These are phyloP conservation scores for Caenorhabditis briggsae DNA, from an alignment of 1,140 invertebrate genomes.

Conservation along the genomic window DNA sequence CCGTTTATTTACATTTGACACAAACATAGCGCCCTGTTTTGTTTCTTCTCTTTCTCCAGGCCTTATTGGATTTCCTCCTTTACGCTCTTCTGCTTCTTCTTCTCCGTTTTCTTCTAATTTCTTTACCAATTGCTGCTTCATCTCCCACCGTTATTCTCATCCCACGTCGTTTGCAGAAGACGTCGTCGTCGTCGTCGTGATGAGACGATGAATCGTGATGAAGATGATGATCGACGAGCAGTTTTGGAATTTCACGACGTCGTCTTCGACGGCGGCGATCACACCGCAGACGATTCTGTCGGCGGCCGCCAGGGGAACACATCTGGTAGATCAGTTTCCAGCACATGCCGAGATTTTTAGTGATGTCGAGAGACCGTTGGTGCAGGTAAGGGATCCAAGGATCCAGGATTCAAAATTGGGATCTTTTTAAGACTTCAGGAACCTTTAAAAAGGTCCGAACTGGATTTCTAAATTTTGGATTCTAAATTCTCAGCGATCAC, in stretches of 20 bases:
- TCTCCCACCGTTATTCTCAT: neutral
- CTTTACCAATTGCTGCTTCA: neutral
- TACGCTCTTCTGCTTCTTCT: no score
- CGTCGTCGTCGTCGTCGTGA: no score
- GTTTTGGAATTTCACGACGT: constrained; percentile 17
- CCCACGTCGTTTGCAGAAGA: neutral
- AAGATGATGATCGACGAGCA: constrained; percentile 32
- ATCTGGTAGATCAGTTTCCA: constrained; percentile 39
- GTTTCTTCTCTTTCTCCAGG: neutral
- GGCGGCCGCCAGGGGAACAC: neutral
- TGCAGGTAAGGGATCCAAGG: neutral
- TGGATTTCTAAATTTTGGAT: no score
- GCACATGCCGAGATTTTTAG: constrained; percentile 48
- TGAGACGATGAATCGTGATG: neutral
- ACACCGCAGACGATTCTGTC: neutral
- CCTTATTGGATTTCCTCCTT: constrained; percentile 29
- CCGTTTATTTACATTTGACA: constrained; percentile 46
- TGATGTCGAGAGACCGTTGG: constrained; percentile 13
- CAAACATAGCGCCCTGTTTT: neutral
- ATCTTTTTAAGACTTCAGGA: no score
- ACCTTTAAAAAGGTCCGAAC: no score
- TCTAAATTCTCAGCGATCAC: no score
- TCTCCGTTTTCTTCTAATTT: neutral
- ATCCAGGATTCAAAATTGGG: neutral
- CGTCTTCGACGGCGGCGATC: neutral